These are phyloP conservation scores for Oophaga pumilio DNA, from an alignment of 2,113 vertebrate genomes.

Conservation along the genomic window DNA sequence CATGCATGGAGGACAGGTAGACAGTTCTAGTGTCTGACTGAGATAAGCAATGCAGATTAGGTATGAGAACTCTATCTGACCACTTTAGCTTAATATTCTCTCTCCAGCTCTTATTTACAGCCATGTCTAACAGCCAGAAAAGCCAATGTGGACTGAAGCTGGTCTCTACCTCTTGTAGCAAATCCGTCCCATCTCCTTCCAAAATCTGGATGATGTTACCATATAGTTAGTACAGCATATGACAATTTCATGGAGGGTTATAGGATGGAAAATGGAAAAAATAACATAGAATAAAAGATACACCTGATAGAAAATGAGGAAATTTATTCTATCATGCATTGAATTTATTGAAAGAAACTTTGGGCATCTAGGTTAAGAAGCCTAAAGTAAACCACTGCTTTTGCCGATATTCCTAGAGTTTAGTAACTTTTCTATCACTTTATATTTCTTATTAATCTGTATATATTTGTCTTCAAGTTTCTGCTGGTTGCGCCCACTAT, in stretches of 20 bases:
- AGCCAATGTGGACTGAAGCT: conserved; percentile 69
- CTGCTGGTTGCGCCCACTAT: neutral
- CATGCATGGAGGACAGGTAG: conserved; percentile 71
- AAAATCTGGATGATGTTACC: conserved; percentile 75
- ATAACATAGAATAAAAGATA: conserved; percentile 66
- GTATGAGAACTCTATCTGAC: conserved; percentile 74
- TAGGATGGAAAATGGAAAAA: conserved; percentile 80
- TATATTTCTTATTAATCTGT: neutral
- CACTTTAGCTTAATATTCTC: conserved; percentile 74
- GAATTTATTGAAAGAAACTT: neutral
- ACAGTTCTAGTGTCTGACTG: conserved; percentile 70
- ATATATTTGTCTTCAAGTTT: neutral
- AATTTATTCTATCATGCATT: neutral
- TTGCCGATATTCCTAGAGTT: neutral
- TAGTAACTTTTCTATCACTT: neutral
- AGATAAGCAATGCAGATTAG: conserved; percentile 77
- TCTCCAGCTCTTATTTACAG: conserved; percentile 74
- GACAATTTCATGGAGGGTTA: conserved; percentile 90
- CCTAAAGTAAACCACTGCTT: neutral
- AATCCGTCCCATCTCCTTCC: conserved; percentile 72
- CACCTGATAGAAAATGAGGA: neutral
- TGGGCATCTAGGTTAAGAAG: neutral
- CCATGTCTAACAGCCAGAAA: conserved; percentile 70
- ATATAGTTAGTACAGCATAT: conserved; percentile 90
- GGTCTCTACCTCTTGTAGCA: conserved; percentile 67